These are phyloP conservation scores for Lucinisca nassula DNA, from an alignment of 2,888 invertebrate genomes.

Conservation along the genomic window DNA sequence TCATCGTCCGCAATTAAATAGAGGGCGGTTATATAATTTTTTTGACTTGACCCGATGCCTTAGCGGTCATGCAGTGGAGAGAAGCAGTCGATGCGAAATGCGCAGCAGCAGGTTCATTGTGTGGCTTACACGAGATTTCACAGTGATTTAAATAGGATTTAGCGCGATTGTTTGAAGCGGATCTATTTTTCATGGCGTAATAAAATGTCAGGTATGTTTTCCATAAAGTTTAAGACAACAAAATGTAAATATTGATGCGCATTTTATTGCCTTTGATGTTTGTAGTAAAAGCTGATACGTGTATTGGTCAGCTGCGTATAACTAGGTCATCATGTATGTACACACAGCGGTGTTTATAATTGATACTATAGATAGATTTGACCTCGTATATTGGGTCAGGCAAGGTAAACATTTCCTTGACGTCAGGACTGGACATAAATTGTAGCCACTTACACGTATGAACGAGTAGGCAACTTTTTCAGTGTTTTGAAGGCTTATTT, in stretches of 20 bases:
- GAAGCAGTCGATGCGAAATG: not conserved
- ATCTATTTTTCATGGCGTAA: conserved; percentile 8
- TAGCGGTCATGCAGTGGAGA: not conserved
- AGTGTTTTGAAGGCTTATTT: too few species aligned
- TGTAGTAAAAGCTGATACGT: not conserved
- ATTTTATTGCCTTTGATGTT: not conserved
- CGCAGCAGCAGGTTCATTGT: conserved; percentile 1
- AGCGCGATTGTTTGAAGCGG: not conserved
- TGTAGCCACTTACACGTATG: too few species aligned
- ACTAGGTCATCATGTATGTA: not conserved
- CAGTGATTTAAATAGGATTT: not conserved
- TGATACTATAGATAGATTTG: not conserved
- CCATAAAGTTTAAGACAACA: not conserved
- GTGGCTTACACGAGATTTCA: not conserved
- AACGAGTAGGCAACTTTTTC: too few species aligned
- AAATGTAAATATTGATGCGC: not conserved
- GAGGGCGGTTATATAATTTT: conserved; percentile 7
- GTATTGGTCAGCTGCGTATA: not conserved
- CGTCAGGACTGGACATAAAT: not conserved
- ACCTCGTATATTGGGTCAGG: not conserved
- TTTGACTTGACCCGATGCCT: conserved; percentile 4
- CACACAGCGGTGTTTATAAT: not conserved
- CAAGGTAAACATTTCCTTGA: not conserved
- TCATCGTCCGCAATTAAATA: not conserved
- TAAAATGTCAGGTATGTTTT: not conserved